Base-by-base conservation (phyloP, 2,888 invertebrate species). In the Stenurella melanura region DNA sequence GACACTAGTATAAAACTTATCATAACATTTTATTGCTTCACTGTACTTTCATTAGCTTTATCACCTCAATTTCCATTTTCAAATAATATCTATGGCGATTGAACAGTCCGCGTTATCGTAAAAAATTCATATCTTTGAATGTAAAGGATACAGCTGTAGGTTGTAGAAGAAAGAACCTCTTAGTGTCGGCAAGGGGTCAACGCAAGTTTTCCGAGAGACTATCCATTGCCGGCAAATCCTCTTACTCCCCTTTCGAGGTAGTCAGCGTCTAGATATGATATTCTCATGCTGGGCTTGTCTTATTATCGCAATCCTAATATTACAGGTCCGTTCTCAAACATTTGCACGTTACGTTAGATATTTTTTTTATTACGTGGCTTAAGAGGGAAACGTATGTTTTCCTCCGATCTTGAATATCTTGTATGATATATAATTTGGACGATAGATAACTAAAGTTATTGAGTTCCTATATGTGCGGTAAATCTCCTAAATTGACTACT, bases 261-360 rank as follows among this genome's bases (percentile, higher is more conserved):
- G 34, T 38, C 64, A 64, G 64, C 64, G 38, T 64, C 34, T 64
- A 64, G 64, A 64, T 64, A 64, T 64, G 64, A 64, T 64, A 19
- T 64, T 64, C 64, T 64, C 18, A 12, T 42, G 34, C 21, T 11
- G 64, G 12, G 42, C 18, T 38, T 34, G 63, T 21, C 34, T 64
- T 64, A 64, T 64, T 34, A 64, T 42, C 64, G 17, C 15, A 42
- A 63, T 21, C 34, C 63, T 30, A 42, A 12, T 42, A 11, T 42
- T 42, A 12, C 50, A 50, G 50, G n/a, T 50, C 50, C 50, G n/a
- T 50, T 15, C 15, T 50, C 3, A 50, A 50, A 50, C 50, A 50
- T 50, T 50, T 50, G n/a, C 7, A n/a, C n/a, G n/a, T 50, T 50
- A n/a, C n/a, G n/a, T 50, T 15, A 50, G 1, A 50, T 1, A n/a